phyloP scores from a whole-genome alignment of 2,113 vertebrate species.

The Ascaphus truei region DNA sequence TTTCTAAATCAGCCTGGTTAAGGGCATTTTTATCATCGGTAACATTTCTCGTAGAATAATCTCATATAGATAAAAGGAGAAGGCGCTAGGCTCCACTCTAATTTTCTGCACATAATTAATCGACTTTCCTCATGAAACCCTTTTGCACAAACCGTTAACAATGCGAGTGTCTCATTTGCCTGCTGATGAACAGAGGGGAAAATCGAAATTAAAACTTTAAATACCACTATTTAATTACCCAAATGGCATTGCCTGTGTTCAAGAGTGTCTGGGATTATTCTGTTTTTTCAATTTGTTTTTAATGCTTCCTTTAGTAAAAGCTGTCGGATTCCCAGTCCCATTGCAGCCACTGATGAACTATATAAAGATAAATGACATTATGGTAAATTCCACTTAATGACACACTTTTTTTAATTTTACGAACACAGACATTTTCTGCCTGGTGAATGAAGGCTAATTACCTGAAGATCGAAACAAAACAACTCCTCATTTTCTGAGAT shows the following conservation, averaged over 20 bases:
- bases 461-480: conserved; percentile 93
- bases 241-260: conserved; percentile 87
- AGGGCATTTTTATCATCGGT: too few species aligned
- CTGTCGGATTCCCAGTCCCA: conserved; percentile 81
- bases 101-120: conserved; percentile 67
- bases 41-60: too few species aligned
- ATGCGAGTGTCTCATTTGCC: conserved; percentile 77
- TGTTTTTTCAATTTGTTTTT: conserved; percentile 93
- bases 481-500: conserved; percentile 95
- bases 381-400: conserved; percentile 99
- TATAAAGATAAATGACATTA: conserved; percentile 99
- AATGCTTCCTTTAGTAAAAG: conserved; percentile 73
- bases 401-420: conserved; percentile 98
- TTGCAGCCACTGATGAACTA: conserved; percentile 86
- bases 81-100: conserved; percentile 46
- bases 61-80: background rate
- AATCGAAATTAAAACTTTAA: conserved; percentile 99
- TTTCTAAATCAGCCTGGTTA: too few species aligned
- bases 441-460: conserved; percentile 98
- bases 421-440: conserved; percentile 90
- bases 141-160: conserved; percentile 74
- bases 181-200: conserved; percentile 73
- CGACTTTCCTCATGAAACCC: conserved; percentile 66
- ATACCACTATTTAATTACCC: conserved; percentile 98
- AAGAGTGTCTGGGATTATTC: conserved; percentile 86